A percentile compares a stretch with the other conserved stretches of the same genome.
Conservation (phyloP, 2,113 vertebrate species). For the Mus spicilegus region DNA sequence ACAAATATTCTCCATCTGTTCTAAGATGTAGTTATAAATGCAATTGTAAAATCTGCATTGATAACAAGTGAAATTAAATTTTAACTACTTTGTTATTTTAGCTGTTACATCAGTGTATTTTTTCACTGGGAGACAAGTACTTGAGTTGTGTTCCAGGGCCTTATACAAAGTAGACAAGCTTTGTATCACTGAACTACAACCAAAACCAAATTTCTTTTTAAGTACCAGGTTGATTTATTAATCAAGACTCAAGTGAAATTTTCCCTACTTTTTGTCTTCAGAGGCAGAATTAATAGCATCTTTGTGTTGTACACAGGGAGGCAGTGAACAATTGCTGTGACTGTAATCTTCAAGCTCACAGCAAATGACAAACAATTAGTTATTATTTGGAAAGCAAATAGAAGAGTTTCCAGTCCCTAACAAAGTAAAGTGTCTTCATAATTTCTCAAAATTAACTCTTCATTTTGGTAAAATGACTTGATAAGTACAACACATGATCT, state of each 20-base stretch:
- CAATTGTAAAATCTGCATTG: not conserved
- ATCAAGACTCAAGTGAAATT: not conserved
- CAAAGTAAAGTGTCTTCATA: conserved; percentile 40
- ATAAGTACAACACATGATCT: not conserved
- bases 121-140: not conserved
- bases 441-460: conserved; percentile 32
- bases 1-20: conserved; percentile 8
- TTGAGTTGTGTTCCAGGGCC: not conserved
- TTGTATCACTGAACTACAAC: not conserved
- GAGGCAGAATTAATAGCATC: not conserved
- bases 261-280: not conserved
- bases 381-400: conserved; percentile 12
- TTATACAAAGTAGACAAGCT: not conserved
- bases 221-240: not conserved
- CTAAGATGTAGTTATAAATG: conserved; percentile 34
- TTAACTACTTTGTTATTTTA: too few species aligned
- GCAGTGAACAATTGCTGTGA: not conserved
- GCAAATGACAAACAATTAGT: not conserved
- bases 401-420: conserved; percentile 50
- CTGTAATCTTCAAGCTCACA: conserved; percentile 42
- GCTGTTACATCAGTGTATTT: not conserved
- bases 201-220: not conserved
- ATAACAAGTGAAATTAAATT: not conserved
- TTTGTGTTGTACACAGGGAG: not conserved
- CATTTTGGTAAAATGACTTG: not conserved